Evolutionary conservation across 2,797 vertebrate species (phyloP).

Genomic region (Acridotheres tristis): DNA sequence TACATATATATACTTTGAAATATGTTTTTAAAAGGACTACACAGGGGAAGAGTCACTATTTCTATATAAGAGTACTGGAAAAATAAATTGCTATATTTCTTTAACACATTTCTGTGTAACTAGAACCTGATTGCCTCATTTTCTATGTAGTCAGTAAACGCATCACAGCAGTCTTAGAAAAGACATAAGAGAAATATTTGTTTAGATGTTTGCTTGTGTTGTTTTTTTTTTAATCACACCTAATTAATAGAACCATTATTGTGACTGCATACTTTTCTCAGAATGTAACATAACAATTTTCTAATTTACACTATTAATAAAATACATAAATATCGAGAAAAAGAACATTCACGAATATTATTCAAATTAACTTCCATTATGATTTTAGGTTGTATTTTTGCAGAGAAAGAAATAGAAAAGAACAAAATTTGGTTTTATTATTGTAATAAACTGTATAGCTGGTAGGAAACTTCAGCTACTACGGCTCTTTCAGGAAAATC

Average conservation of each 20-base stretch:
- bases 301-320: neutral
- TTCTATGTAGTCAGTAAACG: neutral
- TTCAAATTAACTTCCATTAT: neutral
- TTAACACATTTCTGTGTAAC: neutral
- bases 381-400: neutral
- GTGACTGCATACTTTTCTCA: neutral
- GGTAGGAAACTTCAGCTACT: neutral
- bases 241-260: neutral
- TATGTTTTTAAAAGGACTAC: neutral
- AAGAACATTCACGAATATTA: fast-evolving
- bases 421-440: neutral
- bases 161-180: neutral
- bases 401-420: neutral
- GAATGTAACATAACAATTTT: neutral
- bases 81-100: neutral
- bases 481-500: neutral
- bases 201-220: neutral
- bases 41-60: neutral
- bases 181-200: neutral
- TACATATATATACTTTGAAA: neutral
- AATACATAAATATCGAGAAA: neutral
- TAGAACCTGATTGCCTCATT: neutral
- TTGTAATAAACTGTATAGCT: neutral
- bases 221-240: neutral
- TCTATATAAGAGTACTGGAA: neutral